These are phyloP conservation scores for Vireo altiloquus DNA, from an alignment of 2,113 vertebrate genomes.

Conservation along the genomic window DNA sequence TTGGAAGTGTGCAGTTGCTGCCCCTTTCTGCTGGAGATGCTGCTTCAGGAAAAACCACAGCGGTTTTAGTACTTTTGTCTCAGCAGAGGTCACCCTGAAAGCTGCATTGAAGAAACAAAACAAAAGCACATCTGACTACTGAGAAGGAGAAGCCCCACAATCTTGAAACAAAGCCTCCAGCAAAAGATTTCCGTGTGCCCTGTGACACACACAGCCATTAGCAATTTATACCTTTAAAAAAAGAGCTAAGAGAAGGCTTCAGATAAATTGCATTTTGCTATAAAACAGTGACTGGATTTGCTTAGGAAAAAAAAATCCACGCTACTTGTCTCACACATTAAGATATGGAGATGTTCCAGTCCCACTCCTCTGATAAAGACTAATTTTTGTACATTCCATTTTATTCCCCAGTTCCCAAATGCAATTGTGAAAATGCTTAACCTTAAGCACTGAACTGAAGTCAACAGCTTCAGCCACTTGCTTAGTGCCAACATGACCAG, in stretches of 20 bases:
- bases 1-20: background rate
- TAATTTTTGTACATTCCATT: background rate
- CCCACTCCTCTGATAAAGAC: background rate
- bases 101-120: background rate
- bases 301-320: background rate
- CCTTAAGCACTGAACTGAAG: background rate
- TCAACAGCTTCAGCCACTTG: background rate
- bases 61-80: conserved; percentile 24
- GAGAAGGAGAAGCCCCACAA: background rate
- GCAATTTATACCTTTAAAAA: background rate
- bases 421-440: conserved; percentile 17
- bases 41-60: background rate
- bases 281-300: background rate
- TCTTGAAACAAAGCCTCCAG: conserved; percentile 11
- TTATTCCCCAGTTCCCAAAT: background rate
- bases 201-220: background rate
- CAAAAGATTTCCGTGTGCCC: background rate
- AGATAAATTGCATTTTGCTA: background rate
- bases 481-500: background rate
- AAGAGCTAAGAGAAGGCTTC: background rate
- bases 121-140: background rate
- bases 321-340: background rate
- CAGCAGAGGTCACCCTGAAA: conserved; percentile 43
- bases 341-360: background rate
- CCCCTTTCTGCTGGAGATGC: background rate